Conservation (phyloP, 2,888 invertebrate genomes). For the Chrysopilus asiliformis region DNA sequence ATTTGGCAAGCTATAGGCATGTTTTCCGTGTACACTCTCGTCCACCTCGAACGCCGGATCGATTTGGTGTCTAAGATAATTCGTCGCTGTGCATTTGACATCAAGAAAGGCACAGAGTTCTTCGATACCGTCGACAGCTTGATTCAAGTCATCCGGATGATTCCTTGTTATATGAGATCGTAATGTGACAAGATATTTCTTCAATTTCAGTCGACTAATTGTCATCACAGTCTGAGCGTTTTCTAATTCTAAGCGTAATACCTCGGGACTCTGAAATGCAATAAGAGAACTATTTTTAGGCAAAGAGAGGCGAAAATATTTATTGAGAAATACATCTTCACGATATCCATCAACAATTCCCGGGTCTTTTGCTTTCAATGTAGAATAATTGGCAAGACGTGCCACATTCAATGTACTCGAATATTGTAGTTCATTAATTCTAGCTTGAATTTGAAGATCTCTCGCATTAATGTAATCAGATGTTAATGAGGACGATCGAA, state of each 20-base stretch:
- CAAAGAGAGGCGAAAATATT: neutral
- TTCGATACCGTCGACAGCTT: conserved; percentile 38
- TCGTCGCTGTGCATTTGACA: conserved; percentile 28
- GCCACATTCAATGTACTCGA: conserved; percentile 26
- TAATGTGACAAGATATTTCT: conserved; percentile 33
- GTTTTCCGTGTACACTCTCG: conserved; percentile 21
- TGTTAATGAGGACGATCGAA: conserved; percentile 10
- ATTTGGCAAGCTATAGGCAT: too few species aligned
- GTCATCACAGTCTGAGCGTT: conserved; percentile 37
- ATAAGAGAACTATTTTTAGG: too few species aligned
- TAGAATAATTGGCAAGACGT: conserved; percentile 21
- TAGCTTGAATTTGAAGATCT: neutral
- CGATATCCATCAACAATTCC: conserved; percentile 35
- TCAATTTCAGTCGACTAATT: conserved; percentile 34
- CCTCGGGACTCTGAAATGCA: conserved; percentile 36
- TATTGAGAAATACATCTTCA: conserved; percentile 27
- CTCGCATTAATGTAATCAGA: neutral
- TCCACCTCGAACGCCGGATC: conserved; percentile 36
- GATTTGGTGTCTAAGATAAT: conserved; percentile 23
- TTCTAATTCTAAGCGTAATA: conserved; percentile 33
- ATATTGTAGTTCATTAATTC: conserved; percentile 24
- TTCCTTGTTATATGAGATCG: conserved; percentile 27
- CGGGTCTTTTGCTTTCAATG: conserved; percentile 19
- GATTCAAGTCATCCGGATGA: conserved; percentile 26
- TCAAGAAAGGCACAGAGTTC: conserved; percentile 35